Base-by-base conservation (phyloP, 2,888 invertebrate species). In the Cenopis cana region DNA sequence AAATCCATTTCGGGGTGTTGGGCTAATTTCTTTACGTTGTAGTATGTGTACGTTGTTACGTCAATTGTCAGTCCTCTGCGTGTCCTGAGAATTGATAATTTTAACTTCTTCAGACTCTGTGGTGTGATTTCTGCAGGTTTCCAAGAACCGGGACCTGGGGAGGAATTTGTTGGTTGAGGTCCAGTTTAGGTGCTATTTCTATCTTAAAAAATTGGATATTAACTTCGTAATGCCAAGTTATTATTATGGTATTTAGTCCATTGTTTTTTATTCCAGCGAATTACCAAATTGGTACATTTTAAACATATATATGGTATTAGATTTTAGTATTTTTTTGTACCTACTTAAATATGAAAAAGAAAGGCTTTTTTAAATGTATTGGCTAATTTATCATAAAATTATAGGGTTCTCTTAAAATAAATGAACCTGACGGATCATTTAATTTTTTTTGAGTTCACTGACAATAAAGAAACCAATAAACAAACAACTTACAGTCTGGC, bases 1-100 rank as follows among this genome's bases (percentile, higher is more conserved):
- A 68, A 68, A 49, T 73, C 69, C 24, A 73, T 41, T 17, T 65
- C 46, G 11, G 68, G 73, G 33, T 73, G 65, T 33, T 65, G 46
- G 8, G 50, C 59, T 24, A 73, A 49, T 29, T 55, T 36, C 36
- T 55, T 60, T 46, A 55, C 65, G 8, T 41, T 41, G 29, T 54
- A 52, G 49, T 73, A 73, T n/a, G 2, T 52, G 54, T 73, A 73
- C 0, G 54, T 62, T 6, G 46, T 69, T 50, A 33, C 33, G 11
- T 24, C 52, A 0, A 55, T 59, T 6, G 6, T 46, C n/a, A 46
- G n/a, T 46, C 46, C 46, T n/a, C 1, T 14, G 46, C 50, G 38
- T 14, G 65, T 12, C 0, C 60, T 65, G 14, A 59, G 41, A 2
- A 73, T 69, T 41, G 65, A 38, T 11, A 73, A 12, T n/a, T n/a